phyloP scores from a whole-genome alignment of 2,888 invertebrate genomes.

The Synergus itoensis region DNA sequence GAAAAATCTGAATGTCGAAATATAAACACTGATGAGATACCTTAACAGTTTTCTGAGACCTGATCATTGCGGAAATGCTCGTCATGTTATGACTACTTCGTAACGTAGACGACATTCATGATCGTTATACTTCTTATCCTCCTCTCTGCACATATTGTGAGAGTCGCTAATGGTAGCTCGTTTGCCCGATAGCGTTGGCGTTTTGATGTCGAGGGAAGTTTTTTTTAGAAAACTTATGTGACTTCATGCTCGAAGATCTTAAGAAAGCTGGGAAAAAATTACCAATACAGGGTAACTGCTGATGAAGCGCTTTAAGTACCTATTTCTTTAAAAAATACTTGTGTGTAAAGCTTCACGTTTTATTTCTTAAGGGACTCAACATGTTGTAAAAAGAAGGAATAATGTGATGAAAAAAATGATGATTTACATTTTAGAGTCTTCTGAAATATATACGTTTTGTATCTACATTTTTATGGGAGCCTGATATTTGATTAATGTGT shows the following conservation, averaged over 20 bases:
- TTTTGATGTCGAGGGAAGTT: constrained; percentile 22
- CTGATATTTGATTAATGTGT: not conserved
- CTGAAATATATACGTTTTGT: not conserved
- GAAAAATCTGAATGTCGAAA: not conserved
- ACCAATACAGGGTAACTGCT: not conserved
- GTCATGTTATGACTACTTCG: constrained; percentile 17
- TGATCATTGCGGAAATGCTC: constrained; percentile 17
- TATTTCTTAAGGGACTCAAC: not conserved
- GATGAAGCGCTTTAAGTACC: not conserved
- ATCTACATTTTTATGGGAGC: not conserved
- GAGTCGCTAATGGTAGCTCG: constrained; percentile 59
- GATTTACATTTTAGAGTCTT: not conserved
- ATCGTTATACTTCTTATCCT: constrained; percentile 36
- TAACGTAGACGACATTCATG: constrained; percentile 15
- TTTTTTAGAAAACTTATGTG: constrained; percentile 30
- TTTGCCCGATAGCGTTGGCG: constrained; percentile 56
- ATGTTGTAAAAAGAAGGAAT: not conserved
- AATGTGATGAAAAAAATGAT: not conserved
- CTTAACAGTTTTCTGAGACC: not conserved
- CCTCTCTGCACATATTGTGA: constrained; percentile 43
- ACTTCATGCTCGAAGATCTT: constrained; percentile 10
- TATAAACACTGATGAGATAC: not conserved
- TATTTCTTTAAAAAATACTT: not conserved
- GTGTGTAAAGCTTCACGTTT: not conserved
- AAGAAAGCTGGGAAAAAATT: not conserved